phyloP scores from a whole-genome alignment of 2,113 vertebrate species.

The Sceloporus tristichus region DNA sequence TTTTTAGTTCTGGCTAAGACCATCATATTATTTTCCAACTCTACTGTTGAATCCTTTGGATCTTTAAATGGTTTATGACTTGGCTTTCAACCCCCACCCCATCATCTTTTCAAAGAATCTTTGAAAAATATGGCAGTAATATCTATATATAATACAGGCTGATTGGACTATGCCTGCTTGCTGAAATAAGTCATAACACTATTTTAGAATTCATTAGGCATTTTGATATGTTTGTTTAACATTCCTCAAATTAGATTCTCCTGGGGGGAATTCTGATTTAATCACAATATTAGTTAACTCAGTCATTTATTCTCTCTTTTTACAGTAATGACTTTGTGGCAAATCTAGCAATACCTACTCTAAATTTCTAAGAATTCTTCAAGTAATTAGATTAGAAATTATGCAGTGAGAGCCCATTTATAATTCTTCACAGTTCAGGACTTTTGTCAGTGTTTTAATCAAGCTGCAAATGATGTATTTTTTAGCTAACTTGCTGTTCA shows the following conservation, averaged over 20 bases:
- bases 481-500: conserved; percentile 45
- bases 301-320: conserved; percentile 64
- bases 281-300: conserved; percentile 46
- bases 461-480: conserved; percentile 61
- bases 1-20: background rate
- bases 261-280: conserved; percentile 48
- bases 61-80: too few species aligned
- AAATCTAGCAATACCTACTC: conserved; percentile 58
- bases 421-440: conserved; percentile 63
- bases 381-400: conserved; percentile 72
- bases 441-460: conserved; percentile 68
- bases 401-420: conserved; percentile 52
- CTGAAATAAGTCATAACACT: conserved; percentile 15
- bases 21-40: background rate
- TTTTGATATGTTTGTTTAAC: conserved; percentile 40
- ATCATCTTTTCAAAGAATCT: background rate
- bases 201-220: conserved; percentile 9
- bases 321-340: conserved; percentile 49
- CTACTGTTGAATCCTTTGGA: background rate
- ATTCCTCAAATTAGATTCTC: conserved; percentile 30
- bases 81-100: background rate
- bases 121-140: background rate
- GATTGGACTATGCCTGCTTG: background rate
- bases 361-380: conserved; percentile 57
- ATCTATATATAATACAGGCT: background rate